Evolutionary conservation across 2,797 vertebrate species (phyloP).

Genomic region (Nasua narica): DNA sequence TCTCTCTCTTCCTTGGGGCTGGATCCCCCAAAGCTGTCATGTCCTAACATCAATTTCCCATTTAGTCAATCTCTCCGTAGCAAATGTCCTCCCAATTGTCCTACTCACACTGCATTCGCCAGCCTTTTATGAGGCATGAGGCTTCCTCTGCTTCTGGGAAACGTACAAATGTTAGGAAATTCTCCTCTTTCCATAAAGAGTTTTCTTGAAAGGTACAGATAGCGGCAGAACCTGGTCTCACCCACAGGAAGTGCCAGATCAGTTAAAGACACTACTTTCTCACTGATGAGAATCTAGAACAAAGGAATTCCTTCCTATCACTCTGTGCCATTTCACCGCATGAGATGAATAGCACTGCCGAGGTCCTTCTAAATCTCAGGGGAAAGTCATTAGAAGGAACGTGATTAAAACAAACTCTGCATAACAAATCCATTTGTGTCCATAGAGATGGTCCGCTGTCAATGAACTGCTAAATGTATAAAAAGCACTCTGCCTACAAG

Average conservation of each 20-base stretch:
- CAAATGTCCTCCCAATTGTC: neutral
- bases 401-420: neutral
- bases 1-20: neutral
- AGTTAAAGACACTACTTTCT: neutral
- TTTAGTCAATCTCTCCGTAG: neutral
- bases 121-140: neutral
- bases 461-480: neutral
- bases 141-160: neutral
- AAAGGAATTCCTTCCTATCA: neutral
- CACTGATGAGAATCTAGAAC: neutral
- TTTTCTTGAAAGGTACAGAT: neutral
- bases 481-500: neutral
- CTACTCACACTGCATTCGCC: neutral
- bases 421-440: neutral
- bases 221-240: neutral
- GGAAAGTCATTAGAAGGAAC: neutral
- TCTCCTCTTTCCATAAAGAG: neutral
- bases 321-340: neutral
- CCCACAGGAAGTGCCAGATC: neutral
- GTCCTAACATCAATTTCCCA: neutral
- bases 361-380: neutral
- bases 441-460: neutral
- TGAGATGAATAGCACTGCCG: neutral
- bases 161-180: neutral
- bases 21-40: neutral